Evolutionary conservation across 1,140 invertebrate genomes (phyloP).

Genomic region (Chrysomallon squamiferum): DNA sequence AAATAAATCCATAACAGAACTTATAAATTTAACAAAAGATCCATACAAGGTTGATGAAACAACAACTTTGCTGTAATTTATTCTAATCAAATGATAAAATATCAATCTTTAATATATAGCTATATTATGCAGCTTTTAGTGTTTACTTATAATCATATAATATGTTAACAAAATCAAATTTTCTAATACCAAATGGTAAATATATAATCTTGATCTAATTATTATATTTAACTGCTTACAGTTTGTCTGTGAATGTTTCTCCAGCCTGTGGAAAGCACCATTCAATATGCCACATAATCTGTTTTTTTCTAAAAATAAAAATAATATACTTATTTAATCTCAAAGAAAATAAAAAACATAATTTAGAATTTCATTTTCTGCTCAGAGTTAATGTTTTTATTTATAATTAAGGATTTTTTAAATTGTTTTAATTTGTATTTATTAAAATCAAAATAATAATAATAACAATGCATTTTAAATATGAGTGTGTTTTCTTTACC

Average conservation of each 20-base stretch:
- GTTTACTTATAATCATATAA: too few species aligned
- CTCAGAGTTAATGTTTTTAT: background rate
- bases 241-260: background rate
- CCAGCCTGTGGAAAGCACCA: background rate
- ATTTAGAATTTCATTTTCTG: background rate
- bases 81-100: too few species aligned
- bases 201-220: too few species aligned
- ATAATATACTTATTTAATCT: background rate
- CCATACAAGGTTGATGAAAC: too few species aligned
- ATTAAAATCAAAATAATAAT: background rate
- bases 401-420: background rate
- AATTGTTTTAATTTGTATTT: background rate
- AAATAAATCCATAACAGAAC: too few species aligned
- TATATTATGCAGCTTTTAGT: too few species aligned
- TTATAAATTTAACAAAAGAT: too few species aligned
- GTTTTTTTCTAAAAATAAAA: background rate
- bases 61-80: too few species aligned
- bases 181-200: too few species aligned
- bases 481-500: background rate
- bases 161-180: too few species aligned
- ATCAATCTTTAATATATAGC: too few species aligned
- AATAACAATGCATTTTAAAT: background rate
- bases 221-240: too few species aligned
- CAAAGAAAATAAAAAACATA: background rate
- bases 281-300: conserved; percentile 4